Evolutionary conservation across 2,113 vertebrate genomes (phyloP).

Genomic region (Malurus elegans): DNA sequence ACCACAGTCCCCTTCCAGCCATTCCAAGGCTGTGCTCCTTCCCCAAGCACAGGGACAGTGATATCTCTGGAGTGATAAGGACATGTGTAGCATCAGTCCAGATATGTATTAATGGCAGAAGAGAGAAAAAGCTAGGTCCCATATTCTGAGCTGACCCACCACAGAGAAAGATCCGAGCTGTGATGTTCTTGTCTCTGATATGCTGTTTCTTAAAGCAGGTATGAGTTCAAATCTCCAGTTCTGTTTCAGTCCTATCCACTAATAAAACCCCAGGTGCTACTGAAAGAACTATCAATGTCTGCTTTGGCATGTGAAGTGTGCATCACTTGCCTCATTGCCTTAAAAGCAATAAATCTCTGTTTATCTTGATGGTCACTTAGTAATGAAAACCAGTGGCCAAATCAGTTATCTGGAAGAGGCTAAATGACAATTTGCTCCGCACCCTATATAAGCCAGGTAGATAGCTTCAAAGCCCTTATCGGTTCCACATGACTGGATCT

Average conservation of each 20-base stretch:
- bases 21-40: not conserved
- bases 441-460: not conserved
- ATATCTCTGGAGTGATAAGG: not conserved
- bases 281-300: not conserved
- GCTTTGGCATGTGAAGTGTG: not conserved
- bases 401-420: not conserved
- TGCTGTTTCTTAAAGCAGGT: not conserved
- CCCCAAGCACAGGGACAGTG: not conserved
- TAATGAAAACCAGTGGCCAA: conserved; percentile 6
- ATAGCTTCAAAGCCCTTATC: not conserved
- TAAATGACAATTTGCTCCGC: not conserved
- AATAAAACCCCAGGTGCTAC: not conserved
- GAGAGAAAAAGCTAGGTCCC: not conserved
- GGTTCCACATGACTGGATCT: not conserved
- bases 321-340: not conserved
- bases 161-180: not conserved
- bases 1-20: not conserved
- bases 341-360: conserved; percentile 17
- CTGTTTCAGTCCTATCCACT: not conserved
- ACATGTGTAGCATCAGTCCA: not conserved
- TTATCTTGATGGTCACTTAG: conserved; percentile 12
- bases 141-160: not conserved
- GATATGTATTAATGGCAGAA: not conserved
- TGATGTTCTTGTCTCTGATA: not conserved
- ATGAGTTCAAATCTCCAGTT: not conserved